Conservation (phyloP, 2,888 invertebrate genomes). For the Acrobasis consociella region DNA sequence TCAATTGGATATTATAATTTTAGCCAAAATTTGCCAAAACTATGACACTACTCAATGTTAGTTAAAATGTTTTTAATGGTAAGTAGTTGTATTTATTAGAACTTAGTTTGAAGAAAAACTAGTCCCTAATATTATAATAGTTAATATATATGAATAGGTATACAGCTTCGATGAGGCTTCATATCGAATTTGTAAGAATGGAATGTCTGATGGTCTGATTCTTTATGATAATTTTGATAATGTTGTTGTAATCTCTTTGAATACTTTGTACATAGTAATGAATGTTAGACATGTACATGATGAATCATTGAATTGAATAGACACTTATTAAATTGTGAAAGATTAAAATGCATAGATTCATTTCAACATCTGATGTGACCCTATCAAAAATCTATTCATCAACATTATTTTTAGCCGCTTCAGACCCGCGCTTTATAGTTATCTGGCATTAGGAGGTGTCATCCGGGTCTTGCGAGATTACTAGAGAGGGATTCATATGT, state of each 20-base stretch:
- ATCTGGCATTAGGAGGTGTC: too few relatives aligned
- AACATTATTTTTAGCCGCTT: too few relatives aligned
- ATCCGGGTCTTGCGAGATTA: too few relatives aligned
- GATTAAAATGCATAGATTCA: too few relatives aligned
- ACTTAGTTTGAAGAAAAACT: conserved; percentile 55
- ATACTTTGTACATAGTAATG: conserved; percentile 17
- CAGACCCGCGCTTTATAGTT: too few relatives aligned
- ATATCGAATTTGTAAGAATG: conserved; percentile 42
- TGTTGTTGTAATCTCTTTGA: conserved; percentile 7
- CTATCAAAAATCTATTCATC: background rate
- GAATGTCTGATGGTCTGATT: conserved; percentile 23
- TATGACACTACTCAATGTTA: conserved; percentile 56
- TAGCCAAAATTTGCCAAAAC: conserved; percentile 79
- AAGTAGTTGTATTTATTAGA: conserved; percentile 55
- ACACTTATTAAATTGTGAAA: too few relatives aligned
- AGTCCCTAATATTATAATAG: conserved; percentile 50
- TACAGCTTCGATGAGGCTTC: conserved; percentile 57
- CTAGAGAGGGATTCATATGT: background rate
- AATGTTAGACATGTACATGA: background rate
- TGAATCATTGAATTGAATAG: too few relatives aligned
- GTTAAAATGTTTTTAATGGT: conserved; percentile 48
- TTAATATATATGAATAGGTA: conserved; percentile 31
- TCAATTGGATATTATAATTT: conserved; percentile 58
- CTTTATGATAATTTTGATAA: conserved; percentile 7
- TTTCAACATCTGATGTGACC: too few relatives aligned